Evolutionary conservation across 1,140 invertebrate genomes (phyloP).

Genomic region (Andricus grossulariae): DNA sequence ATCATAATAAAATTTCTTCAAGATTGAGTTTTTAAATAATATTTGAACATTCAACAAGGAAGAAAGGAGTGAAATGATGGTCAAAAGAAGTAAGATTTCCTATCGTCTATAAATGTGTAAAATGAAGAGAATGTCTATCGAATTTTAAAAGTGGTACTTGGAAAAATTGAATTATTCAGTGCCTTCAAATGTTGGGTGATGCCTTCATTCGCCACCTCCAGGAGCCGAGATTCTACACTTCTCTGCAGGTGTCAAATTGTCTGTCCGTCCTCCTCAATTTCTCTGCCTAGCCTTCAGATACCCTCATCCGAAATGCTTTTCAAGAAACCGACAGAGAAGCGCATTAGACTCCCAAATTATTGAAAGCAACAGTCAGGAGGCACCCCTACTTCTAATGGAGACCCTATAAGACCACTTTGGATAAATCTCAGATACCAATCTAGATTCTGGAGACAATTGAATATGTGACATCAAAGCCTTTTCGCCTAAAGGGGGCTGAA

Average conservation of each 20-base stretch:
- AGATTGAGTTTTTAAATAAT: neutral
- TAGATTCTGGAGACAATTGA: neutral
- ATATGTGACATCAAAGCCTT: neutral
- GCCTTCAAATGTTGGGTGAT: slow-evolving; percentile 42
- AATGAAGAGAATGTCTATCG: slow-evolving; percentile 42
- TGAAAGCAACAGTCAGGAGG: slow-evolving; percentile 61
- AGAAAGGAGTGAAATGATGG: neutral
- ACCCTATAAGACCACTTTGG: slow-evolving; percentile 46
- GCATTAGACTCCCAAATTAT: slow-evolving; percentile 71
- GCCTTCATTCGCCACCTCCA: slow-evolving; percentile 46
- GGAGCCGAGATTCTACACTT: slow-evolving; percentile 43
- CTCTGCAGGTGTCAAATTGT: slow-evolving; percentile 60
- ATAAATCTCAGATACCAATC: slow-evolving; percentile 40
- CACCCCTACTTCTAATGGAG: neutral
- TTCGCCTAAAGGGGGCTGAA: no score
- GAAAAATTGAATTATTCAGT: slow-evolving; percentile 60
- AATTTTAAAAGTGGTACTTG: slow-evolving; percentile 54
- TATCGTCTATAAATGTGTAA: slow-evolving; percentile 3
- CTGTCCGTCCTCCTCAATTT: slow-evolving; percentile 29
- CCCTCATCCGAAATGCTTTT: slow-evolving; percentile 36
- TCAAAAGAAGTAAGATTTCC: neutral
- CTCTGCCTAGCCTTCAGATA: slow-evolving; percentile 32
- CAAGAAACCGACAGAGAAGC: slow-evolving; percentile 31
- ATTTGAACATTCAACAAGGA: neutral
- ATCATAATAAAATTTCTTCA: no score